phyloP scores from a whole-genome alignment of 1,140 invertebrate species.

The Pogonomyrmex californicus region DNA sequence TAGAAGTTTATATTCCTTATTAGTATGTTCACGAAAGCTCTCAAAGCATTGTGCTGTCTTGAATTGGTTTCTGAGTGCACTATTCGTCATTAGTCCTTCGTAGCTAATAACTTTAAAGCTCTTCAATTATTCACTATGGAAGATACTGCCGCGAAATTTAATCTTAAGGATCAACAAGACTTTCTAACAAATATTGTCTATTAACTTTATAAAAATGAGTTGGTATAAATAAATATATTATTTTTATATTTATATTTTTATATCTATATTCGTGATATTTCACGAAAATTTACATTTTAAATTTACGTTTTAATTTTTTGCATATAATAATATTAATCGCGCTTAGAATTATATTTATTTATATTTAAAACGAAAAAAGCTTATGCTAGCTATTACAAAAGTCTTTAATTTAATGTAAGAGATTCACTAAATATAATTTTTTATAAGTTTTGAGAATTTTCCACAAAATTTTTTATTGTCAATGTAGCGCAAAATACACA shows the following conservation, averaged over 20 bases:
- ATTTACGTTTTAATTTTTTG: neutral
- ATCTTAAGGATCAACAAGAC: conserved; percentile 12
- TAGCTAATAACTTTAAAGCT: conserved; percentile 42
- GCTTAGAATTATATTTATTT: neutral
- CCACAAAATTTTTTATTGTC: neutral
- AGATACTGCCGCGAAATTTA: neutral
- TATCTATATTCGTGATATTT: neutral
- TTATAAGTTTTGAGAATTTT: neutral
- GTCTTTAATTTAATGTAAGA: neutral
- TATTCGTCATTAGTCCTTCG: conserved; percentile 11
- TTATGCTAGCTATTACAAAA: neutral
- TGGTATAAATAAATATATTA: neutral
- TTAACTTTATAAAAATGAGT: neutral
- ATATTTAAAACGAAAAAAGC: neutral
- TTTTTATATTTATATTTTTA: conserved; percentile 4
- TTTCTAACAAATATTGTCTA: conserved; percentile 3
- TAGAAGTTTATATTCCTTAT: conserved; percentile 27
- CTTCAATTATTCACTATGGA: conserved; percentile 15
- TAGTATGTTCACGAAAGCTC: conserved; percentile 19
- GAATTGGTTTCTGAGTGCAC: neutral
- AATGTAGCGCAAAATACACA: neutral
- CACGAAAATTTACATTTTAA: neutral
- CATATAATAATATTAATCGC: neutral
- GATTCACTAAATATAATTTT: neutral
- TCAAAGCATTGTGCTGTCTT: conserved; percentile 5